These are phyloP conservation scores for Meandrusa payeni DNA, from an alignment of 2,888 invertebrate species.

Conservation along the genomic window DNA sequence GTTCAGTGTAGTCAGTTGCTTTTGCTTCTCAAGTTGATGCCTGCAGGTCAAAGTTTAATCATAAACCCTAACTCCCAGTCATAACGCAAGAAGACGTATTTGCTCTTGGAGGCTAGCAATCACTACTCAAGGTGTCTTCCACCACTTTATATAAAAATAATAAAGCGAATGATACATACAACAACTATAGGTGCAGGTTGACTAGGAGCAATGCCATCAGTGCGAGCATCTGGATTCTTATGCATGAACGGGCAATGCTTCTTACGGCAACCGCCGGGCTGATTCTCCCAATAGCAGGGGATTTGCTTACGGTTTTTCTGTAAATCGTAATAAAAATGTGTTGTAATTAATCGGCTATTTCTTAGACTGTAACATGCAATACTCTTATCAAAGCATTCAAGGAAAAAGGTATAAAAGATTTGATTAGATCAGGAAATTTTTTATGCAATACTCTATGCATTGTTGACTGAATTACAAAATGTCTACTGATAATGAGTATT, in stretches of 20 bases:
- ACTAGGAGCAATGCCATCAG: conserved; percentile 72
- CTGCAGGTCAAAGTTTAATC: too few relatives aligned
- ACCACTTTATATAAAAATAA: background rate
- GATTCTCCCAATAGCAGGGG: conserved; percentile 93
- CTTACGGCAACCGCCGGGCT: conserved; percentile 91
- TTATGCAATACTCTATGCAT: too few relatives aligned
- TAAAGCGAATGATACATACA: conserved; percentile 34
- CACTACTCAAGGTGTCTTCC: too few relatives aligned
- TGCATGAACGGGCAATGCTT: conserved; percentile 92
- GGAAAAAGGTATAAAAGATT: background rate
- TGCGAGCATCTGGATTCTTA: conserved; percentile 75
- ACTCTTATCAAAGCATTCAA: background rate
- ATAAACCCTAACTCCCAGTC: too few relatives aligned
- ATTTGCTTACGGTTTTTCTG: conserved; percentile 91
- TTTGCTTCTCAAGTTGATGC: too few relatives aligned
- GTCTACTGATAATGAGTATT: too few relatives aligned
- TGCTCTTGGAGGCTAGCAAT: too few relatives aligned
- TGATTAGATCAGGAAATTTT: too few relatives aligned
- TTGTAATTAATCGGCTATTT: background rate
- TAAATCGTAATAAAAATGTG: conserved; percentile 33
- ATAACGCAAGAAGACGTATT: too few relatives aligned
- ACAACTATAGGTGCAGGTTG: conserved; percentile 53
- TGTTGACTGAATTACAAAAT: too few relatives aligned
- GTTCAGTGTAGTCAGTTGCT: too few relatives aligned
- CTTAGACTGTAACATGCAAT: background rate